Conservation (phyloP, 2,888 invertebrate genomes). For the Anthophora plumipes region DNA sequence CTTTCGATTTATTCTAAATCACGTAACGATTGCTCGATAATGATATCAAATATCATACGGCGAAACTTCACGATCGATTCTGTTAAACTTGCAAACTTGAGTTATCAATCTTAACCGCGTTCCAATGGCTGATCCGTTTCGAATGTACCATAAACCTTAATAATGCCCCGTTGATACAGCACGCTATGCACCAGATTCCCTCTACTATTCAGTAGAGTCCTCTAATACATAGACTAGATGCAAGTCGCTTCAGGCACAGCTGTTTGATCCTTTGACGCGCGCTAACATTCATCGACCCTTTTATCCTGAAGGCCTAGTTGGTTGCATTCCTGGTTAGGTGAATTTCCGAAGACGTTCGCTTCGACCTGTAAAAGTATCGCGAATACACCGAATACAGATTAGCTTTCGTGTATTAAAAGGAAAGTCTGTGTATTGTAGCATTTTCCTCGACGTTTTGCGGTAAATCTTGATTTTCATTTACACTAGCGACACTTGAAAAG, state of each 20-base stretch:
- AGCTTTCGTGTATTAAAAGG: neutral
- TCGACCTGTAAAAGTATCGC: neutral
- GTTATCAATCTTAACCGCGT: slow-evolving; percentile 50
- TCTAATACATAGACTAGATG: slow-evolving; percentile 24
- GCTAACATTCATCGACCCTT: slow-evolving; percentile 42
- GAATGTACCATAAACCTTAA: slow-evolving; percentile 58
- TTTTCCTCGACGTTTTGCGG: no score
- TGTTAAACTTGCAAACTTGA: slow-evolving; percentile 20
- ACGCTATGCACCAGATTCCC: slow-evolving; percentile 14
- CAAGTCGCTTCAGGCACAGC: slow-evolving; percentile 12
- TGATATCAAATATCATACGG: slow-evolving; percentile 6
- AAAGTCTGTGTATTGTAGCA: no score
- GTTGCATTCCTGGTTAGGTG: slow-evolving; percentile 8
- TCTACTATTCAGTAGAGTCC: slow-evolving; percentile 13
- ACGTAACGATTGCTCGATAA: neutral
- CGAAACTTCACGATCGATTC: neutral
- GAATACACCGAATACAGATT: slow-evolving; percentile 6
- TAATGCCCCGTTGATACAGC: slow-evolving; percentile 51
- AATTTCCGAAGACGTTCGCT: slow-evolving; percentile 3
- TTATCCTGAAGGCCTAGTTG: slow-evolving; percentile 12
- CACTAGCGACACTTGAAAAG: no score
- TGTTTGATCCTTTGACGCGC: slow-evolving; percentile 37
- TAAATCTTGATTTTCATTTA: no score
- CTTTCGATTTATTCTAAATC: neutral
- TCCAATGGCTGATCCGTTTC: slow-evolving; percentile 24